Percentiles rank a stretch among this genome's conserved stretches.
Conservation (phyloP, 2,113 vertebrate species). For the Ploceus nigricollis region DNA sequence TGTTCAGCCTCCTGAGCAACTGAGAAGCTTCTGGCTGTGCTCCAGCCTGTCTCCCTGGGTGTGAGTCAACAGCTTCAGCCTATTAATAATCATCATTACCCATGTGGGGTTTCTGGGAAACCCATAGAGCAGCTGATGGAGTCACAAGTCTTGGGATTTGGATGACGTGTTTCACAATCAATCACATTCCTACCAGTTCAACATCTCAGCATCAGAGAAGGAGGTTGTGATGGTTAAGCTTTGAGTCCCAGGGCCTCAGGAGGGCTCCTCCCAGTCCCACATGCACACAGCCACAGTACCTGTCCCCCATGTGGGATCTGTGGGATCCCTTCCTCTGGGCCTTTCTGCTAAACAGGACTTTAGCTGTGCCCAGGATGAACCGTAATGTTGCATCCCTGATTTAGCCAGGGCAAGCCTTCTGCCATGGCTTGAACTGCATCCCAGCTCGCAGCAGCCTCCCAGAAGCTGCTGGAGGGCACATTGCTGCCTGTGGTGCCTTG, state of each 20-base stretch:
- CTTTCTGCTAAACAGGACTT: not conserved
- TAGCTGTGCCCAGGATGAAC: not conserved
- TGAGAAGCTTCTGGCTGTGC: constrained; percentile 9
- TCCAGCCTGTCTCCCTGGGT: constrained; percentile 41
- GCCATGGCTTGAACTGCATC: not conserved
- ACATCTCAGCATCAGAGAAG: not conserved
- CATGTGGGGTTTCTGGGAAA: constrained; percentile 39
- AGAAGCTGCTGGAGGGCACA: not conserved
- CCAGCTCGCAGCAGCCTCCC: not conserved
- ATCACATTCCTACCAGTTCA: not conserved
- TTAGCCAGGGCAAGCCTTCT: not conserved
- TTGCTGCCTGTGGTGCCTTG: not conserved
- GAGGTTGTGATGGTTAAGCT: not conserved
- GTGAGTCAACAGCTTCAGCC: constrained; percentile 43
- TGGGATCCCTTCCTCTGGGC: not conserved
- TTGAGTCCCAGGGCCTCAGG: not conserved
- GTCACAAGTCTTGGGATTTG: constrained; percentile 8
- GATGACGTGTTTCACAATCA: not conserved
- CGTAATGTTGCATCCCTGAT: not conserved
- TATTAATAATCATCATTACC: constrained; percentile 53
- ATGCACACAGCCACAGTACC: not conserved
- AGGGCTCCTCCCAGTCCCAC: not conserved
- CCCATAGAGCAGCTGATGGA: not conserved
- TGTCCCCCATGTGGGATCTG: not conserved
- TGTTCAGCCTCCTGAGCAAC: not conserved